Percentiles rank a stretch among this genome's conserved stretches.
Conservation (phyloP, 2,113 vertebrate species). For the Amblyopsis rosae region DNA sequence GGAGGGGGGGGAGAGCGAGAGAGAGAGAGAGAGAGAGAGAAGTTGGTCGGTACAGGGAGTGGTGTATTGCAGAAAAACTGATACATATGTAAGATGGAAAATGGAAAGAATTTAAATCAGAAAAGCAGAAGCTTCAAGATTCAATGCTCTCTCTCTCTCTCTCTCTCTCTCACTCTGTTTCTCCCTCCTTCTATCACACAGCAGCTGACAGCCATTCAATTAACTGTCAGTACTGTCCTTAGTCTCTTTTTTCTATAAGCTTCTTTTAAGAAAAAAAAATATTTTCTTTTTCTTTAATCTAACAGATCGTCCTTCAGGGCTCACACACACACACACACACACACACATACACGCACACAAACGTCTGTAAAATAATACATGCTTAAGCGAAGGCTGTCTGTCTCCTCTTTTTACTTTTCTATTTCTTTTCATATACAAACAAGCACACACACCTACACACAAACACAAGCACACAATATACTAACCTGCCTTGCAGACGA, state of each 20-base stretch:
- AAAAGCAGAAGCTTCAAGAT: background rate
- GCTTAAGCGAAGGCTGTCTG: background rate
- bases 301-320: background rate
- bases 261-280: background rate
- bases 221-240: background rate
- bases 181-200: background rate
- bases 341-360: background rate
- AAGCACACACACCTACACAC: constrained; percentile 3
- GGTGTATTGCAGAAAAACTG: background rate
- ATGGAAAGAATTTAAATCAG: background rate
- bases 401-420: background rate
- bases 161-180: background rate
- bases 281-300: constrained; percentile 4
- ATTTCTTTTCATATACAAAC: background rate
- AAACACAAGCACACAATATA: background rate
- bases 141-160: background rate
- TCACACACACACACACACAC: background rate
- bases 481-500: background rate
- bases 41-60: background rate
- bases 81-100: constrained; percentile 2
- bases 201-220: background rate
- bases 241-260: background rate
- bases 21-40: constrained; percentile 13
- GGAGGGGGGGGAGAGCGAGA: constrained; percentile 1
- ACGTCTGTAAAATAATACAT: background rate